Percentiles rank a stretch among this genome's conserved stretches.
These are phyloP conservation scores for Aradus depressus DNA, from an alignment of 2,888 invertebrate genomes.

Conservation along the genomic window DNA sequence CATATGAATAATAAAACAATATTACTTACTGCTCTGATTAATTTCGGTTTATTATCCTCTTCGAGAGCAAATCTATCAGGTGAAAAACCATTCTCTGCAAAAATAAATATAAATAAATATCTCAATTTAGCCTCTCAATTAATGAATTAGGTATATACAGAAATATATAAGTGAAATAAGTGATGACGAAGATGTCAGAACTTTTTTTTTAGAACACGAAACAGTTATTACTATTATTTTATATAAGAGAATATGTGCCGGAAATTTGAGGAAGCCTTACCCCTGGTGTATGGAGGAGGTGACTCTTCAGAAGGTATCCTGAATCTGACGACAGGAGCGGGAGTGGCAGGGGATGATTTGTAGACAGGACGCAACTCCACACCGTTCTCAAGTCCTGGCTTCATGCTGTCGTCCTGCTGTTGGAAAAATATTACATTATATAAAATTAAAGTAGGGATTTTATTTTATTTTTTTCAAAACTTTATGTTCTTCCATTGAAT, in stretches of 20 bases:
- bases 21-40: too few species aligned
- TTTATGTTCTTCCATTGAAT: background rate
- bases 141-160: too few species aligned
- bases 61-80: too few species aligned
- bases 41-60: too few species aligned
- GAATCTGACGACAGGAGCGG: slow-evolving; percentile 26
- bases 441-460: background rate
- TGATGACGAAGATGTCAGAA: too few species aligned
- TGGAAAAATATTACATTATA: slow-evolving; percentile 10
- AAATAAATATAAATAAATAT: too few species aligned
- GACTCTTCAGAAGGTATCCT: slow-evolving; percentile 25
- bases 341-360: slow-evolving; percentile 31
- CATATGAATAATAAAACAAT: too few species aligned
- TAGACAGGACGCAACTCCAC: slow-evolving; percentile 37
- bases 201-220: too few species aligned
- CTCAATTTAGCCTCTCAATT: too few species aligned
- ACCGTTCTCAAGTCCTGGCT: slow-evolving; percentile 33
- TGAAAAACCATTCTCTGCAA: too few species aligned
- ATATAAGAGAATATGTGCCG: background rate
- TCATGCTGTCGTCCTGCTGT: slow-evolving; percentile 26
- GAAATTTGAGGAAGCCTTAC: slow-evolving; percentile 35
- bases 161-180: too few species aligned
- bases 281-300: slow-evolving; percentile 41
- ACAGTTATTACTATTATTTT: too few species aligned
- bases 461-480: background rate